Conservation (phyloP, 2,888 invertebrate genomes). For the Oligia strigilis region DNA sequence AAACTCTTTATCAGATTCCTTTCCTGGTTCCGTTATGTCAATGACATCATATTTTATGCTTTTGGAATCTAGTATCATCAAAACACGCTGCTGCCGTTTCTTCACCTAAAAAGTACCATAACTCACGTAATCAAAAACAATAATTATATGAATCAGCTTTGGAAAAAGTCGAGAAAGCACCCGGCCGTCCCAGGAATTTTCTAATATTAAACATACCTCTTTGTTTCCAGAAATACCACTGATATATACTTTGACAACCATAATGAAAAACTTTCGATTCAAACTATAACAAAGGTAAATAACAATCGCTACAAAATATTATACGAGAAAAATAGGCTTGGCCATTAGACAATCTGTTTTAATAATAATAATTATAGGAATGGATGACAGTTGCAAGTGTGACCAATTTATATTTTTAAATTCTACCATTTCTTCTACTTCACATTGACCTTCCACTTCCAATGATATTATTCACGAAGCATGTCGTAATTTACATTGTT, state of each 20-base stretch:
- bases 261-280: slow-evolving; percentile 83
- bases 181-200: slow-evolving; percentile 84
- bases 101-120: slow-evolving; percentile 93
- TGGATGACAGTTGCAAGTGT: slow-evolving; percentile 73
- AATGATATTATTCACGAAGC: neutral
- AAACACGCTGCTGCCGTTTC: slow-evolving; percentile 97
- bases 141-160: slow-evolving; percentile 83
- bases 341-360: slow-evolving; percentile 86
- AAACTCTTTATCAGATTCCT: slow-evolving; percentile 96
- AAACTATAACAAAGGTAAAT: slow-evolving; percentile 77
- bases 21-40: slow-evolving; percentile 98
- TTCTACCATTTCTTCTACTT: slow-evolving; percentile 35
- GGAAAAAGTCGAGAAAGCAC: slow-evolving; percentile 79
- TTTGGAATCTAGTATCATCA: slow-evolving; percentile 98
- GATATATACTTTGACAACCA: slow-evolving; percentile 97
- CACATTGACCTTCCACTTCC: slow-evolving; percentile 1
- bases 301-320: slow-evolving; percentile 78
- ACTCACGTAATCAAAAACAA: slow-evolving; percentile 85
- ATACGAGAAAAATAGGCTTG: slow-evolving; percentile 88
- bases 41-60: slow-evolving; percentile 96
- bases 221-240: slow-evolving; percentile 98
- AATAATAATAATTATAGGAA: slow-evolving; percentile 81
- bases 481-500: neutral
- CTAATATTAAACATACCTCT: slow-evolving; percentile 93
- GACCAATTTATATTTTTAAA: slow-evolving; percentile 51